Evolutionary conservation across 1,140 invertebrate species (phyloP), one percentile per base, ranked within the genome.

Genomic region (Frieseomelitta varia): DNA sequence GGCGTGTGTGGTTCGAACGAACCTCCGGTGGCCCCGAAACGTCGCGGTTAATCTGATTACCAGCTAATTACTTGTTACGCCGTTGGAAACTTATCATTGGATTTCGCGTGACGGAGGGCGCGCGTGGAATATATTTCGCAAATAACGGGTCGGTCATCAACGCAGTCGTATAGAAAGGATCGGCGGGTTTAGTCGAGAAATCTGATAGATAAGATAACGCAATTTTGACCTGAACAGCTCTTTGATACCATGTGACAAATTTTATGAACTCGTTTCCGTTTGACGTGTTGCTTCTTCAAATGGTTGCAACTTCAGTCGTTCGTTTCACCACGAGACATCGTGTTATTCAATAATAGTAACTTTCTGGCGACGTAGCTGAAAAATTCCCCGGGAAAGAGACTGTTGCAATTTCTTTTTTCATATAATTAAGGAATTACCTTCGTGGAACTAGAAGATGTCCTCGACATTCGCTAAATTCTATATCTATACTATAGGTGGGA

Each of bases 21-120:
- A 61, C 12, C 61, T 55, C 8, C 51, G n/a, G 24, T 61, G 81
- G 69, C 81, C 73, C 74, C 81, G 55, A 83, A 83, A 83, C 65
- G 74, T 78, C 65, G 55, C 73, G 63, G 39, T 71, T 39, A 84
- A 84, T 84, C 81, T 27, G 65, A 84, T 84, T 79, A 84, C 10
- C 14, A 10, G 76, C 75, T 84, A 84, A 84, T 84, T 84, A 79
- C 75, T 78, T 67, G 65, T 71, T 83, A 71, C 81, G 53, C 55
- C 21, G 67, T 72, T n/a, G n/a, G 78, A 79, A 84, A 84, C 81
- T 84, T 77, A 77, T 82, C 81, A 69, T 71, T 71, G 65, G 81
- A 83, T 77, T 83, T 81, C n/a, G 67, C 61, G 79, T 21, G 63
- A 76, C 81, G 63, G 24, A 51, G 53, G 19, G 56, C 56, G 73